Percentiles rank a stretch among this genome's conserved stretches.
Evolutionary conservation across 2,888 invertebrate species (phyloP).

Genomic region (Thecocarcelia acutangulata): DNA sequence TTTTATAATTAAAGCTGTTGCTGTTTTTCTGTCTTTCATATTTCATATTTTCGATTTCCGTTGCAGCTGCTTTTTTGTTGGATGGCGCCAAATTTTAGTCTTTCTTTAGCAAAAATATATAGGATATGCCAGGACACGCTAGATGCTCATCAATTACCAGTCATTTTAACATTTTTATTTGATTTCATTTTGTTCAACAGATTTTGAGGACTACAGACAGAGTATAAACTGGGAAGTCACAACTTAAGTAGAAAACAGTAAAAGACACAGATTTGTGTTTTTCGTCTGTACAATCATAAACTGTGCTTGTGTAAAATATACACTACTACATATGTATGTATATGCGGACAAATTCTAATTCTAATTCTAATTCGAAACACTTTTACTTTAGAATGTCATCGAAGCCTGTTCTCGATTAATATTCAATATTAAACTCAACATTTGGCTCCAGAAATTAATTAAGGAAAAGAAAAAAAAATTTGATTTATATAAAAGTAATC

Average conservation of each 20-base stretch:
- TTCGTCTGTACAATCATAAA: no score
- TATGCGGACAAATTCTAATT: no score
- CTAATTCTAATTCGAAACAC: no score
- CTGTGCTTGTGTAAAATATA: no score
- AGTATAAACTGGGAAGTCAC: background rate
- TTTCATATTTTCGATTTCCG: conserved; percentile 35
- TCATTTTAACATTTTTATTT: background rate
- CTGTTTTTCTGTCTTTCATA: conserved; percentile 18
- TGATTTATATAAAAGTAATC: background rate
- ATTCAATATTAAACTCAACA: no score
- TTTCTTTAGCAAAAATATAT: conserved; percentile 24
- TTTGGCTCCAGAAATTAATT: no score
- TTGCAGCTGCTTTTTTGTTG: conserved; percentile 43
- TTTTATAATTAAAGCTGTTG: conserved; percentile 53
- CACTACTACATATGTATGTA: no score
- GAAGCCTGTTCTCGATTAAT: no score
- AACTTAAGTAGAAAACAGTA: background rate
- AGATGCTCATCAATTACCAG: conserved; percentile 49
- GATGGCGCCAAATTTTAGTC: conserved; percentile 53
- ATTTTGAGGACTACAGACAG: background rate
- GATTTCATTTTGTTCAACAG: background rate
- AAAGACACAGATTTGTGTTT: no score
- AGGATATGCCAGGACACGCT: conserved; percentile 51
- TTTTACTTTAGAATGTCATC: no score
- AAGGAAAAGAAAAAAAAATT: no score